phyloP scores from a whole-genome alignment of 2,113 vertebrate genomes.

The Hylia prasina region DNA sequence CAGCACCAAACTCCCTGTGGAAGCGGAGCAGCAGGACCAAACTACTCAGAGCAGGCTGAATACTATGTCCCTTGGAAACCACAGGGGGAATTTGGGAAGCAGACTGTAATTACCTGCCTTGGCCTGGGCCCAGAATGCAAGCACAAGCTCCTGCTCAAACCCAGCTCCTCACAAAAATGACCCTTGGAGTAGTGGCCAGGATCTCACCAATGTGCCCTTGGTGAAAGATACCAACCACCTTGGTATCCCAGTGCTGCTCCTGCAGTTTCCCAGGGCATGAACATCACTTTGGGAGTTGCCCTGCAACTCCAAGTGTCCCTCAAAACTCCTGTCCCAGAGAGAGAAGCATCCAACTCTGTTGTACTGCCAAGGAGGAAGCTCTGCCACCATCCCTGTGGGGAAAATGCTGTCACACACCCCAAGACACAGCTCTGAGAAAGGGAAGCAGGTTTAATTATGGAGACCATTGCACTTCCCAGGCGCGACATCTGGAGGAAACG shows the following conservation, averaged over 20 bases:
- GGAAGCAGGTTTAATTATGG: neutral
- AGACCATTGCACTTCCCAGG: neutral
- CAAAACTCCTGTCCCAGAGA: neutral
- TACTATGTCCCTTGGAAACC: neutral
- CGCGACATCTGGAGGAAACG: rapidly evolving
- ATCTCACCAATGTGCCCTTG: neutral
- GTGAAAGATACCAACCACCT: neutral
- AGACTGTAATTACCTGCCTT: constrained; percentile 6
- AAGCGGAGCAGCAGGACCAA: neutral
- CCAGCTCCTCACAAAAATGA: neutral
- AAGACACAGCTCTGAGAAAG: rapidly evolving
- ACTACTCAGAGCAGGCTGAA: neutral
- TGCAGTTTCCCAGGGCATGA: rapidly evolving
- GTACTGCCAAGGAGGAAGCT: neutral
- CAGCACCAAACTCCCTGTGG: rapidly evolving
- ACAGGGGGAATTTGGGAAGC: neutral
- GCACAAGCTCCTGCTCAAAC: neutral
- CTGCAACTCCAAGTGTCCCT: neutral
- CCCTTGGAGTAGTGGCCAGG: neutral
- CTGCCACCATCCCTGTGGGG: neutral
- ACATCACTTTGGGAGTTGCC: neutral
- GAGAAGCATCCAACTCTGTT: rapidly evolving
- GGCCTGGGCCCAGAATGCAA: neutral
- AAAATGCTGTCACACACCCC: neutral
- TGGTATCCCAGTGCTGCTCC: neutral